phyloP scores from a whole-genome alignment of 1,140 invertebrate species.

The Chlorops oryzae region DNA sequence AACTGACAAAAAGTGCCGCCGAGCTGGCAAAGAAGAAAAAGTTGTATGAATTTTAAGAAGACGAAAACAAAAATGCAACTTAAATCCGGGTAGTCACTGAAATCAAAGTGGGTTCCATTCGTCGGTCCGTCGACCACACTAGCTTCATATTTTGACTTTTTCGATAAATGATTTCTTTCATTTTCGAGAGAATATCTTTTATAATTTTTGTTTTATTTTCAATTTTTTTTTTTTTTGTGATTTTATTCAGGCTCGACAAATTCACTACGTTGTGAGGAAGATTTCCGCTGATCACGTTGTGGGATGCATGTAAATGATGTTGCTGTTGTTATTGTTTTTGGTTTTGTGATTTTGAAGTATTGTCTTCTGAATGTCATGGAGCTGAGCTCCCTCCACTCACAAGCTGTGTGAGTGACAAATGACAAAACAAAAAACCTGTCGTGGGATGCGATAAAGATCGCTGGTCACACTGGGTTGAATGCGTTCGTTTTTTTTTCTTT shows the following conservation, averaged over 20 bases:
- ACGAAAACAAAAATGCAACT: too few species aligned
- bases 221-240: slow-evolving; percentile 26
- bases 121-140: not conserved
- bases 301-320: slow-evolving; percentile 42
- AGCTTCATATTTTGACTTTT: not conserved
- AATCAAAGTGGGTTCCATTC: too few species aligned
- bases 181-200: not conserved
- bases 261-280: slow-evolving; percentile 31
- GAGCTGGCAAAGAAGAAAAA: too few species aligned
- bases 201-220: slow-evolving; percentile 21
- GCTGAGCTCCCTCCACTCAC: slow-evolving; percentile 19
- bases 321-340: slow-evolving; percentile 19
- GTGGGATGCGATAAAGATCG: slow-evolving; percentile 46
- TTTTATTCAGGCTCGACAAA: slow-evolving; percentile 32
- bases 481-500: not conserved
- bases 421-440: slow-evolving; percentile 48
- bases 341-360: slow-evolving; percentile 23
- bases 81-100: too few species aligned
- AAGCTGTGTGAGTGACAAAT: slow-evolving; percentile 48
- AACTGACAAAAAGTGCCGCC: too few species aligned
- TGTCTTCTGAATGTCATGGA: not conserved
- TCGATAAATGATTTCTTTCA: not conserved
- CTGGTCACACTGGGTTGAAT: slow-evolving; percentile 11
- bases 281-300: not conserved
- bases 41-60: too few species aligned